These are phyloP conservation scores for Cryptosula pallasiana DNA, from an alignment of 2,888 invertebrate species.

Conservation along the genomic window DNA sequence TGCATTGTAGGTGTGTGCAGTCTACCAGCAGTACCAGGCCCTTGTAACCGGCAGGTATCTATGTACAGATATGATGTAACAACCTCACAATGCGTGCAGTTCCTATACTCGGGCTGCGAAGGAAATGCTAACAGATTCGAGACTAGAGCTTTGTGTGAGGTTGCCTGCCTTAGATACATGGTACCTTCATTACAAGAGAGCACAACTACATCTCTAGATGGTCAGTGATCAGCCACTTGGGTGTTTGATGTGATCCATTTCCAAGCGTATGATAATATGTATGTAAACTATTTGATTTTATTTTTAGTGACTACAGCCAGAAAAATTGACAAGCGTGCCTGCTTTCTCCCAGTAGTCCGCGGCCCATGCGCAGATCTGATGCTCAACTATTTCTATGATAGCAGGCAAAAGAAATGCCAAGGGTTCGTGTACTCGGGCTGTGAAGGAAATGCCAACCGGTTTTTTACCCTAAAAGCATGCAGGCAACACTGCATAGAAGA, in stretches of 20 bases:
- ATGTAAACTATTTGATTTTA: no score
- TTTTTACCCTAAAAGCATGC: constrained; percentile 5
- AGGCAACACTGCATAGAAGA: not conserved
- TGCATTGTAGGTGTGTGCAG: constrained; percentile 28
- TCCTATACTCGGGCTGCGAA: constrained; percentile 79
- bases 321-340: constrained; percentile 55
- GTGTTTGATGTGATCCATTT: no score
- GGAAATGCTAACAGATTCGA: constrained; percentile 82
- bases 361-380: constrained; percentile 62
- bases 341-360: constrained; percentile 63
- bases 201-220: no score
- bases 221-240: no score
- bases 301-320: not conserved
- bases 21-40: constrained; percentile 27
- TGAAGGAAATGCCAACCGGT: constrained; percentile 24
- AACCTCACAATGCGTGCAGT: constrained; percentile 61
- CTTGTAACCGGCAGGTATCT: not conserved
- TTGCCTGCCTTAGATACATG: not conserved
- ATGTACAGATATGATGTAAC: not conserved
- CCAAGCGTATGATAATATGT: not conserved
- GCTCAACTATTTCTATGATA: constrained; percentile 63
- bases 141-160: not conserved
- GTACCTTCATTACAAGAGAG: not conserved
- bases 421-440: constrained; percentile 19
- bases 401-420: not conserved